Evolutionary conservation across 2,888 invertebrate species (phyloP).

Genomic region (Troilus luridus): DNA sequence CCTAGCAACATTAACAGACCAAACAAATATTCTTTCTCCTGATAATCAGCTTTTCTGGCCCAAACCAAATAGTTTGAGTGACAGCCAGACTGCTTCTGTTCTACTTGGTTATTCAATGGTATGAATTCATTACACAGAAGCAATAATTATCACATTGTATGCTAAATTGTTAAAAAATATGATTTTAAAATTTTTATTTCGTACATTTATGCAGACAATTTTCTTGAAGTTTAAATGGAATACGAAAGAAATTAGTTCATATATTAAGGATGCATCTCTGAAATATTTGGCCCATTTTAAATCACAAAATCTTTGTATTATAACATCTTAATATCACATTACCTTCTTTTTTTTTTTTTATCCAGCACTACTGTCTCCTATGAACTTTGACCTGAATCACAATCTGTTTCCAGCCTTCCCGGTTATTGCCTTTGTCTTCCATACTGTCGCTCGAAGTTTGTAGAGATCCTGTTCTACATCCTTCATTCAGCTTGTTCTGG

Average conservation of each 20-base stretch:
- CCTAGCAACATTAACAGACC: slow-evolving; percentile 62
- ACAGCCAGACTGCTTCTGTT: slow-evolving; percentile 73
- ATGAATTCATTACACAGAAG: not conserved
- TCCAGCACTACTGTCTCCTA: no score
- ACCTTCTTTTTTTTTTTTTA: no score
- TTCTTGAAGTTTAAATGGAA: not conserved
- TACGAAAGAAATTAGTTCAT: not conserved
- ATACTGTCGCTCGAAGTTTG: no score
- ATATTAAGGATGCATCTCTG: no score
- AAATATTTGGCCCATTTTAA: no score
- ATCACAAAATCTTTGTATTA: no score
- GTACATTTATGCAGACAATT: not conserved
- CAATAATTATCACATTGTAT: not conserved
- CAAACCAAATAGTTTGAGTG: slow-evolving; percentile 71
- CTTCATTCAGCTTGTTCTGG: no score
- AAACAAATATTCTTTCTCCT: slow-evolving; percentile 30
- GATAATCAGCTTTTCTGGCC: slow-evolving; percentile 69
- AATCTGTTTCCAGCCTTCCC: no score
- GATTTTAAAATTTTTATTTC: not conserved
- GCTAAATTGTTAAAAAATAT: not conserved
- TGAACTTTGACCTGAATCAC: no score
- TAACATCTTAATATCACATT: no score
- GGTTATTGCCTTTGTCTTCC: no score
- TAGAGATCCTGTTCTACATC: no score
- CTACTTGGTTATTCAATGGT: slow-evolving; percentile 72